phyloP scores from a whole-genome alignment of 2,797 vertebrate genomes.

The Apogon hyalosoma region DNA sequence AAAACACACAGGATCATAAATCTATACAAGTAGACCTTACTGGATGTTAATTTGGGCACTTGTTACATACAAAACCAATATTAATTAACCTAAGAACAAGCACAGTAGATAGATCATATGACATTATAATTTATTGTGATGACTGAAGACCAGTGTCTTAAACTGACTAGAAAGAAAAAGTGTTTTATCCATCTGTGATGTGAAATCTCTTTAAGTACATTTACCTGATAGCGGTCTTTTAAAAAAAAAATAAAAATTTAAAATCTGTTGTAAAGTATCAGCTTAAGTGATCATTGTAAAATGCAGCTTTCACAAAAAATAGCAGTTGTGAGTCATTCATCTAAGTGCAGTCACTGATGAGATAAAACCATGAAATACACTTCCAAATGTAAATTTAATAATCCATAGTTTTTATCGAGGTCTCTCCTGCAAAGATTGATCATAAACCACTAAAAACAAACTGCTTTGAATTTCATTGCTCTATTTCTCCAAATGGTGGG shows the following conservation, averaged over 20 bases:
- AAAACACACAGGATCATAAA: too few species aligned
- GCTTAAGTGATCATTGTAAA: background rate
- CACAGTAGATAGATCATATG: too few species aligned
- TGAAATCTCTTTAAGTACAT: too few species aligned
- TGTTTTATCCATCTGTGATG: too few species aligned
- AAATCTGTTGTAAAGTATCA: background rate
- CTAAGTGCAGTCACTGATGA: slow-evolving; percentile 5
- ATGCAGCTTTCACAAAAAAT: background rate
- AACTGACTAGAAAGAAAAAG: too few species aligned
- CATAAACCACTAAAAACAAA: background rate
- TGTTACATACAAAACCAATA: too few species aligned
- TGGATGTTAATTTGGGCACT: too few species aligned
- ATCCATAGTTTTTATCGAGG: background rate
- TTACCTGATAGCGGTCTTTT: background rate
- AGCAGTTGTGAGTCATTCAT: slow-evolving; percentile 1
- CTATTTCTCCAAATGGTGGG: slow-evolving; percentile 3
- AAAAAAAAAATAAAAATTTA: slow-evolving; percentile 8
- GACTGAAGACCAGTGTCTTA: too few species aligned
- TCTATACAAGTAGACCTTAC: too few species aligned
- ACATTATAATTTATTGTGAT: too few species aligned
- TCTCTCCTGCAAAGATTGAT: background rate
- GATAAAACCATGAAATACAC: background rate
- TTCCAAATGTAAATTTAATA: background rate
- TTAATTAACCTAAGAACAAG: too few species aligned
- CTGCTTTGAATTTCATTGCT: background rate